Conservation (phyloP, 2,113 vertebrate species). For the Oncorhynchus tshawytscha region DNA sequence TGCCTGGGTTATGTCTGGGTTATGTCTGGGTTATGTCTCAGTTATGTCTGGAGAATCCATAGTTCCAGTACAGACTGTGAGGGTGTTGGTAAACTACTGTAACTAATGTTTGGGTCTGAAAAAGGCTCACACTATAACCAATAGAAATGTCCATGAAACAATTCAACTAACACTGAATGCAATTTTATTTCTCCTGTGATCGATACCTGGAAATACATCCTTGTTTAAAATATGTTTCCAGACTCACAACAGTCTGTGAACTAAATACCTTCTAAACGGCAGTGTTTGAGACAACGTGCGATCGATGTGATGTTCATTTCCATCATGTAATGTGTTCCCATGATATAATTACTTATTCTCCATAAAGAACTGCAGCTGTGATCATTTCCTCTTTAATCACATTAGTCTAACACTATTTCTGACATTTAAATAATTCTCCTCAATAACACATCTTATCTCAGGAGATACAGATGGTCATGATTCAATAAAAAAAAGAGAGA, state of each 20-base stretch:
- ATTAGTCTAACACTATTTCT: constrained; percentile 70
- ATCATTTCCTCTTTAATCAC: constrained; percentile 75
- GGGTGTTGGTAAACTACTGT: no score
- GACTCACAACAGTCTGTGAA: neutral
- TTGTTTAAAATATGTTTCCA: no score
- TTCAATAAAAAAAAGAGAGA: constrained; percentile 62
- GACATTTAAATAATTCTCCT: constrained; percentile 72
- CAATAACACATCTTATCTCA: constrained; percentile 73
- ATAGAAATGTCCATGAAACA: no score
- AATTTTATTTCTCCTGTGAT: no score
- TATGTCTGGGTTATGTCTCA: no score
- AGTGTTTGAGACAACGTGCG: constrained; percentile 46
- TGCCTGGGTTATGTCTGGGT: no score
- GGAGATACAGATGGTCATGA: constrained; percentile 70
- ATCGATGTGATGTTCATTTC: constrained; percentile 67
- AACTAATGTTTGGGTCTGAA: no score
- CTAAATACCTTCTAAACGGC: constrained; percentile 44
- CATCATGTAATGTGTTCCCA: constrained; percentile 74
- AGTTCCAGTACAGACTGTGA: no score
- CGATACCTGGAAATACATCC: no score
- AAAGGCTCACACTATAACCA: no score
- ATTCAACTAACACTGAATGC: no score
- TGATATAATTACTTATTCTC: constrained; percentile 73
- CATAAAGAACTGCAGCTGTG: constrained; percentile 74
- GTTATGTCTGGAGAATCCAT: no score